A percentile compares a stretch with the other conserved stretches of the same genome.
Conservation (phyloP, 2,888 invertebrate genomes). For the Drosophila testacea region DNA sequence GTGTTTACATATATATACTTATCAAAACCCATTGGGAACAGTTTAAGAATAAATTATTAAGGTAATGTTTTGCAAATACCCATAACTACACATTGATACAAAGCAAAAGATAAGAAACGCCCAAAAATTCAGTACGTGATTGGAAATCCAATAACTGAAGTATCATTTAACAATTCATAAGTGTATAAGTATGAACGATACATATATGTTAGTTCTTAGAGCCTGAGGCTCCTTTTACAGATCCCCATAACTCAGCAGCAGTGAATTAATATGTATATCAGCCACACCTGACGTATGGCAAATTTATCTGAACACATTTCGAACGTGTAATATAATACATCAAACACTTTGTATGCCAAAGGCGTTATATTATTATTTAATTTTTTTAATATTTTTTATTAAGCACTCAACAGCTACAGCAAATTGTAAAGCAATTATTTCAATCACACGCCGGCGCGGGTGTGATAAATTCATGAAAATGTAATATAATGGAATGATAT, state of each 20-base stretch:
- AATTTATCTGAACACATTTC: slow-evolving; percentile 33
- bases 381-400: slow-evolving; percentile 42
- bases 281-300: slow-evolving; percentile 68
- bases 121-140: slow-evolving; percentile 32
- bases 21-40: no score
- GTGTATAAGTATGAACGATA: slow-evolving; percentile 2
- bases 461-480: slow-evolving; percentile 60
- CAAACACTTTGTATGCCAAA: slow-evolving; percentile 67
- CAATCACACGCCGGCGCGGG: slow-evolving; percentile 64
- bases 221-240: slow-evolving; percentile 23
- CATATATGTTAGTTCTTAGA: slow-evolving; percentile 34
- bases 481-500: slow-evolving; percentile 40
- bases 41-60: no score
- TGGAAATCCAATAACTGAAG: slow-evolving; percentile 27
- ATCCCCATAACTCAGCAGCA: slow-evolving; percentile 28
- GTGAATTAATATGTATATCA: slow-evolving; percentile 66
- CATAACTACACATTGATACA: background rate
- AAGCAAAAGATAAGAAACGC: slow-evolving; percentile 17
- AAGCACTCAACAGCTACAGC: slow-evolving; percentile 38
- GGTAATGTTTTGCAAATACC: background rate
- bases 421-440: slow-evolving; percentile 78
- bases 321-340: slow-evolving; percentile 59
- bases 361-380: slow-evolving; percentile 49
- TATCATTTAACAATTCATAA: slow-evolving; percentile 23
- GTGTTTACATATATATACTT: no score